Base-by-base conservation (phyloP, 1,140 invertebrate genomes). In the Onthophagus taurus region DNA sequence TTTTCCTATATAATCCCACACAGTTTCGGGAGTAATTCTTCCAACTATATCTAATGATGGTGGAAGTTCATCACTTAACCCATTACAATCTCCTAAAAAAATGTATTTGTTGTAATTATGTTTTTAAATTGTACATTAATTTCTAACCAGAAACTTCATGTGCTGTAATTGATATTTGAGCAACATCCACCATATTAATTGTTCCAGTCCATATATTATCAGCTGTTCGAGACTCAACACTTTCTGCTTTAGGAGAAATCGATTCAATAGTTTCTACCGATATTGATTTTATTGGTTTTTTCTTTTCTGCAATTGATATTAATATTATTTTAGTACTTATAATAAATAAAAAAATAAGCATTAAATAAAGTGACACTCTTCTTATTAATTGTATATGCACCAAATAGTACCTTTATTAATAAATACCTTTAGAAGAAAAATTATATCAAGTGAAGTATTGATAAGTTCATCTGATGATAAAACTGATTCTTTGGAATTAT, bases 1-100 rank as follows among this genome's bases (percentile, higher is more conserved):
- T 67, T 94, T 92, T 3, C 75, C 76, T 20, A 97, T 80, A 58
- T 97, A 97, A 43, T 94, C 89, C 86, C 88, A 95, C 7, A 96
- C 90, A 26, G 86, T 90, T 4, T 85, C 80, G 3, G 88, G 89
- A 42, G 78, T 77, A 51, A 97, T 95, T 51, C 93, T 75, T 7
- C 93, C 93, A 42, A 94, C 89, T 20, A 96, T 83, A 53, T 90
- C 84, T 13, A 94, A 69, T n/a, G 82, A 81, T 38, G 80, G 70
- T 1, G 81, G 80, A 4, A 94, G 57, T 61, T 89, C 79, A 51
- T 82, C 74, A 53, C 74, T 72, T 2, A 89, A 63, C 46, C 83
- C 77, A 18, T 68, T 64, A 7, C 78, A 75, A 47, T 80, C 76
- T 2, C 86, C 85, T 23, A 76, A 77, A 35, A 45, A 17, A 23